Percentiles rank a stretch among this genome's conserved stretches.
Conservation (phyloP, 2,797 vertebrate species). For the Pseudopleuronectes americanus region DNA sequence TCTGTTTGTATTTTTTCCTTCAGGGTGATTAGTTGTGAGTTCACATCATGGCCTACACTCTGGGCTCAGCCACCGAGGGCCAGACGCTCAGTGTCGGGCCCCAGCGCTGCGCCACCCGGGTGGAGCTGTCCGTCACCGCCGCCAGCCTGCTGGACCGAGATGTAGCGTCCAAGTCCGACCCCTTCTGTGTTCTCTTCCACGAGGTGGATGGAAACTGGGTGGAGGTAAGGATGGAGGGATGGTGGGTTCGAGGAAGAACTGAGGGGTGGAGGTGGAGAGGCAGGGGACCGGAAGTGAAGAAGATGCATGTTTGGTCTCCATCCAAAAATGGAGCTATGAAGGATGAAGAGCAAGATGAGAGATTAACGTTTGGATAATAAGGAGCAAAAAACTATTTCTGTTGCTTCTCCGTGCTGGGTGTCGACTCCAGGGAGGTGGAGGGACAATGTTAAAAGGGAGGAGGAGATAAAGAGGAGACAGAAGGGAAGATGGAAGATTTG, state of each 20-base stretch:
- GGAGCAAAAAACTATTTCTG: slow-evolving; percentile 15
- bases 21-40: slow-evolving; percentile 77
- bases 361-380: background rate
- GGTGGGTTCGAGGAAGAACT: background rate
- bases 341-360: slow-evolving; percentile 9
- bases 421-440: slow-evolving; percentile 15
- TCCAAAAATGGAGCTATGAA: background rate
- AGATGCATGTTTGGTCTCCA: background rate
- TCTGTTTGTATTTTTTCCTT: slow-evolving; percentile 22
- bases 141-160: slow-evolving; percentile 94
- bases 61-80: slow-evolving; percentile 69
- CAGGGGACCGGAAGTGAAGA: background rate
- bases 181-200: slow-evolving; percentile 96
- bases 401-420: slow-evolving; percentile 3
- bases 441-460: slow-evolving; percentile 28
- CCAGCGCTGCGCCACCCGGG: slow-evolving; percentile 92
- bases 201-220: slow-evolving; percentile 93
- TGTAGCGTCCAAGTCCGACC: slow-evolving; percentile 97
- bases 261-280: background rate
- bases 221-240: slow-evolving; percentile 82
- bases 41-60: slow-evolving; percentile 89
- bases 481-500: slow-evolving; percentile 10
- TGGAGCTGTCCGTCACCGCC: slow-evolving; percentile 92
- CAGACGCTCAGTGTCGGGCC: slow-evolving; percentile 78
- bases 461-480: slow-evolving; percentile 19